These are phyloP conservation scores for Heliopora coerulea DNA, from an alignment of 92 coral and sea anemone genomes.

Conservation along the genomic window DNA sequence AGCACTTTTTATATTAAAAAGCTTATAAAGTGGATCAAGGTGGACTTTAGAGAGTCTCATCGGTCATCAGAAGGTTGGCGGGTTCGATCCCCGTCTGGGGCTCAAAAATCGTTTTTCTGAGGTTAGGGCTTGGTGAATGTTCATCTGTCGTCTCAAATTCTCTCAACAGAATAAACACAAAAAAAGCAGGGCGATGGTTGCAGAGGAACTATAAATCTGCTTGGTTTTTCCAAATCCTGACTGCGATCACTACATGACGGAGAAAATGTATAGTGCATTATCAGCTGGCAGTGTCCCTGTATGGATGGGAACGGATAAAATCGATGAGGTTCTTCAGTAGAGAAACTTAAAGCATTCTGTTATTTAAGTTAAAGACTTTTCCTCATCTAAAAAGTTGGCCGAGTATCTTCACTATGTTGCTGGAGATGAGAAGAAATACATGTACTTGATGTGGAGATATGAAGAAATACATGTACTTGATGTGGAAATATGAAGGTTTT, in stretches of 20 bases:
- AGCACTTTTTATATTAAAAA: constrained; percentile 79
- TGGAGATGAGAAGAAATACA: constrained; percentile 79
- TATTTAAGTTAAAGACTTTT: constrained; percentile 83
- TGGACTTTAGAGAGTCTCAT: no score
- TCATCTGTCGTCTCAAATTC: no score
- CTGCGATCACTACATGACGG: constrained; percentile 92
- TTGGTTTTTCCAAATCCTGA: constrained; percentile 90
- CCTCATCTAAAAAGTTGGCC: constrained; percentile 82
- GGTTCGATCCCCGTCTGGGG: constrained; percentile 72
- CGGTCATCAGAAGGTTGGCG: no score
- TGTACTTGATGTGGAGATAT: constrained; percentile 91
- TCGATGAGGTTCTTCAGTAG: constrained; percentile 77
- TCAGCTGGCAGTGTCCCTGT: constrained; percentile 96
- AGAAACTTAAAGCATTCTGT: constrained; percentile 80
- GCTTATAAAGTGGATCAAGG: constrained; percentile 72
- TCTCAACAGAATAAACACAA: constrained; percentile 32
- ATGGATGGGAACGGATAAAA: constrained; percentile 92
- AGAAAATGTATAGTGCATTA: constrained; percentile 79
- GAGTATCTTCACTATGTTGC: constrained; percentile 60
- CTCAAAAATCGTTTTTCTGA: constrained; percentile 73
- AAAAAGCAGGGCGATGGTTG: constrained; percentile 65
- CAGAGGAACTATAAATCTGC: constrained; percentile 85
- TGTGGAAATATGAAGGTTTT: constrained; percentile 91
- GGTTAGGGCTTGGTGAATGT: no score
- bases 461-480: constrained; percentile 80